Base-by-base conservation (phyloP, 2,888 invertebrate species). In the Trichacis sp. region DNA sequence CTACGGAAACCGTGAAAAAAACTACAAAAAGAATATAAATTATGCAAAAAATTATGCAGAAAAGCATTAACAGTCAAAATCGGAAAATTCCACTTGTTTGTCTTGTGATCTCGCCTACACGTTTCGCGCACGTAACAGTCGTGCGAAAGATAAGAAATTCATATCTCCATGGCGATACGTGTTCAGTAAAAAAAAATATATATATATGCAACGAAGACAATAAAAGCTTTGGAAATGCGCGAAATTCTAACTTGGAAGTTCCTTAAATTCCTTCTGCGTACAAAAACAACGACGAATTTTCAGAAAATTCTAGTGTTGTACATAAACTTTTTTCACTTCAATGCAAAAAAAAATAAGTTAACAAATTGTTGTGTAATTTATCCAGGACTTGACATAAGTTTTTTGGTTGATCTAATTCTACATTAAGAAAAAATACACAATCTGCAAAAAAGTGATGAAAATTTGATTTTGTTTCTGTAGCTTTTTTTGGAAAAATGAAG, bases 71-170 rank as follows among this genome's bases (percentile, higher is more conserved):
- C 14, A 2, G 42, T 14, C 42, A 15, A 56, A 52, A 56, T 38
- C 57, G 57, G 47, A 48, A 52, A 52, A 56, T 30, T 30, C 19
- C 46, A 33, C 14, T 29, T 43, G 29, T 24, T 52, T 38, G 20
- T 52, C 33, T 51, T 42, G 9, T 3, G 19, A 43, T 43, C 33
- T 33, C 18, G 43, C 19, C 17, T 15, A n/a, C 5, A n/a, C 8
- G 19, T 11, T 43, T 43, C n/a, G 19, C 19, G 19, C 43, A 18
- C 14, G 18, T 43, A 18, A 43, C 8, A 11, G 43, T 43, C 18
- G 15, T 43, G n/a, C 19, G 9, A 11, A 17, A 43, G 43, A 43
- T 43, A 43, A 43, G 43, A 15, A 43, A 18, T 18, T 43, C 43
- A 19, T 43, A 43, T 43, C 43, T 43, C 18, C 14, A 19, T 43